A percentile compares a stretch with the other conserved stretches of the same genome.
phyloP scores from a whole-genome alignment of 2,113 vertebrate genomes.

The Pseudorhombus dupliciocellatus region DNA sequence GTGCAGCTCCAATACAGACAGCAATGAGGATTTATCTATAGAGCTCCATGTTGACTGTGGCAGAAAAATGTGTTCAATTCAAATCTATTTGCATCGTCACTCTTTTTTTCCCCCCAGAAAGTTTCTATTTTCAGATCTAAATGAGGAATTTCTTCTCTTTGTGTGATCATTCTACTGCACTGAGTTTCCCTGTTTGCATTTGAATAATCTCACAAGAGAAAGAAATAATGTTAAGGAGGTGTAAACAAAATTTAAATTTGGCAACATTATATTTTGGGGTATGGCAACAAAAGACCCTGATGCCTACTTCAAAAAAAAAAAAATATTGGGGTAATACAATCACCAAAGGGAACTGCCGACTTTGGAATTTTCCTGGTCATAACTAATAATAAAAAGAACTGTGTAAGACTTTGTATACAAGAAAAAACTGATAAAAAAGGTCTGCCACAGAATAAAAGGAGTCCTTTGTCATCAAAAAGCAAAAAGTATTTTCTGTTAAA shows the following conservation, averaged over 20 bases:
- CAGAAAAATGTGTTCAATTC: slow-evolving; percentile 16
- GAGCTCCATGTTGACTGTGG: slow-evolving; percentile 25
- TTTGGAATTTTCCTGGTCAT: slow-evolving; percentile 59
- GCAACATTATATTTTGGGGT: slow-evolving; percentile 63
- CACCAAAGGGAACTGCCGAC: slow-evolving; percentile 40
- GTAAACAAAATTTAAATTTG: slow-evolving; percentile 74
- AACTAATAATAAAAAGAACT: slow-evolving; percentile 65
- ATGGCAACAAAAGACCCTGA: slow-evolving; percentile 62
- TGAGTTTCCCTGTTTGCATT: slow-evolving; percentile 50
- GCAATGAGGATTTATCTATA: slow-evolving; percentile 5
- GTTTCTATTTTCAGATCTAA: slow-evolving; percentile 19
- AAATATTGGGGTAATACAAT: slow-evolving; percentile 42
- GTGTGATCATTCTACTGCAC: slow-evolving; percentile 45
- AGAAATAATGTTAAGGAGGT: slow-evolving; percentile 74
- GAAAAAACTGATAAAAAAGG: slow-evolving; percentile 66
- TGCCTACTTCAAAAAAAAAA: slow-evolving; percentile 60
- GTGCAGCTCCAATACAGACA: slow-evolving; percentile 42
- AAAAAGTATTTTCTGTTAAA: slow-evolving; percentile 61
- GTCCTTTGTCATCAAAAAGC: slow-evolving; percentile 77
- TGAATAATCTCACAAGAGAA: slow-evolving; percentile 39
- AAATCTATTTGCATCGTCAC: slow-evolving; percentile 13
- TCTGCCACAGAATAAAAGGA: slow-evolving; percentile 79
- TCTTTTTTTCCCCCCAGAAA: neutral
- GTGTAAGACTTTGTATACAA: slow-evolving; percentile 64
- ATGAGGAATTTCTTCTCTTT: slow-evolving; percentile 17